Conservation (phyloP, 2,113 vertebrate genomes). For the Ophthalmotilapia sp. region DNA sequence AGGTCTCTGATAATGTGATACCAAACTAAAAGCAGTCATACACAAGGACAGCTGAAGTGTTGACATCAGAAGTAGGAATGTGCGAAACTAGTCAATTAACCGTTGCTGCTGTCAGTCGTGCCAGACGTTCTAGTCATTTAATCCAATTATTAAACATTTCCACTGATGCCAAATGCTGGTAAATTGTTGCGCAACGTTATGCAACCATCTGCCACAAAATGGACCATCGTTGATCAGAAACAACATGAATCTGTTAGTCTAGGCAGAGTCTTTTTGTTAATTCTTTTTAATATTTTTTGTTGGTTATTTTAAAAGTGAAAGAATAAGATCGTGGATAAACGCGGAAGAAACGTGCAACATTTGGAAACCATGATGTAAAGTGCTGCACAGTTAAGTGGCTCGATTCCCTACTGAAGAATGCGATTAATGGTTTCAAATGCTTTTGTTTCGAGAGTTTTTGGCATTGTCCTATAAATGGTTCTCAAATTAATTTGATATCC, state of each 20-base stretch:
- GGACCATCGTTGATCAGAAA: not conserved
- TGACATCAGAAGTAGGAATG: not conserved
- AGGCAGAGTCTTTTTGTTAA: not conserved
- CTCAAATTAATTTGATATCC: not conserved
- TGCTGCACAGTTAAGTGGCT: not conserved
- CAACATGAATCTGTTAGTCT: not conserved
- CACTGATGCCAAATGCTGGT: not conserved
- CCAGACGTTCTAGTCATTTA: not conserved
- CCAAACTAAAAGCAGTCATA: not conserved
- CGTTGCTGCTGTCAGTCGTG: not conserved
- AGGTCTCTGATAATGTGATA: not conserved
- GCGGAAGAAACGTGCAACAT: not conserved
- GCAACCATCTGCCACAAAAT: not conserved
- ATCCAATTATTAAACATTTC: not conserved
- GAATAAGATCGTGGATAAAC: not conserved
- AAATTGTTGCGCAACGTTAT: fast-evolving
- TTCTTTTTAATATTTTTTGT: not conserved
- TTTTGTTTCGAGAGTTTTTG: not conserved
- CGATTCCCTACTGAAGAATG: not conserved
- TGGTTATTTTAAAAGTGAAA: not conserved
- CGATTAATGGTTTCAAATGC: not conserved
- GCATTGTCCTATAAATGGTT: fast-evolving
- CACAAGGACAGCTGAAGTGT: not conserved
- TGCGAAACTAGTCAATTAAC: fast-evolving
- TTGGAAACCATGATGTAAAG: not conserved